Evolutionary conservation across 2,797 vertebrate species (phyloP).

Genomic region (Linurgus olivaceus): DNA sequence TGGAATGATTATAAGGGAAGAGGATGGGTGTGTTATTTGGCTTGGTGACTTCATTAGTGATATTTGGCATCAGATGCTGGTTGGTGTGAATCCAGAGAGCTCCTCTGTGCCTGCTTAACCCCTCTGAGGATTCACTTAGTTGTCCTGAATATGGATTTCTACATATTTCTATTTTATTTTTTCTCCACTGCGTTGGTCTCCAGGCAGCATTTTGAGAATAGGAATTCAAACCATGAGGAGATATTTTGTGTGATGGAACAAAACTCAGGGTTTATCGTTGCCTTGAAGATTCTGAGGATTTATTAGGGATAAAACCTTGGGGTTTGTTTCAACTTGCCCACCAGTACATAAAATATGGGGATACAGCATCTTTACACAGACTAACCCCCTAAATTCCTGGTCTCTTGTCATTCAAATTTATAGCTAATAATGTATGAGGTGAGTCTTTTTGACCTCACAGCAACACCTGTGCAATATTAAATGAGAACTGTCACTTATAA

Average conservation of each 20-base stretch:
- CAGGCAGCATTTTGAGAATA: neutral
- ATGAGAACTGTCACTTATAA: neutral
- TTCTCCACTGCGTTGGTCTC: neutral
- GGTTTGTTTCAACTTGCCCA: neutral
- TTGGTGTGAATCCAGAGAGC: slow-evolving; percentile 10
- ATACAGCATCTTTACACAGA: neutral
- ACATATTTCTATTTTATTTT: neutral
- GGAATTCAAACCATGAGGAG: neutral
- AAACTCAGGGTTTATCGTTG: neutral
- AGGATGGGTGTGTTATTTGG: slow-evolving; percentile 45
- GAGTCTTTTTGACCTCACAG: neutral
- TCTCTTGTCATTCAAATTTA: neutral
- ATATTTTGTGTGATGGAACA: neutral
- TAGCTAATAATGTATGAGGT: neutral
- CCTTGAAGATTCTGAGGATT: neutral
- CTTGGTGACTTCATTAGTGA: slow-evolving; percentile 55
- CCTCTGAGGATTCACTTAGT: slow-evolving; percentile 33
- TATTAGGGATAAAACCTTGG: neutral
- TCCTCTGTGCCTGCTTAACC: neutral
- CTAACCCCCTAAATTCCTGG: neutral
- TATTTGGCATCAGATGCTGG: slow-evolving; percentile 27
- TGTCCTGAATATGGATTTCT: slow-evolving; percentile 45
- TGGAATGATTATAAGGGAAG: slow-evolving; percentile 39
- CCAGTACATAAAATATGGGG: neutral
- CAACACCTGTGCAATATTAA: neutral